Evolutionary conservation across 2,888 invertebrate genomes (phyloP).

Genomic region (Eurytoma californica): DNA sequence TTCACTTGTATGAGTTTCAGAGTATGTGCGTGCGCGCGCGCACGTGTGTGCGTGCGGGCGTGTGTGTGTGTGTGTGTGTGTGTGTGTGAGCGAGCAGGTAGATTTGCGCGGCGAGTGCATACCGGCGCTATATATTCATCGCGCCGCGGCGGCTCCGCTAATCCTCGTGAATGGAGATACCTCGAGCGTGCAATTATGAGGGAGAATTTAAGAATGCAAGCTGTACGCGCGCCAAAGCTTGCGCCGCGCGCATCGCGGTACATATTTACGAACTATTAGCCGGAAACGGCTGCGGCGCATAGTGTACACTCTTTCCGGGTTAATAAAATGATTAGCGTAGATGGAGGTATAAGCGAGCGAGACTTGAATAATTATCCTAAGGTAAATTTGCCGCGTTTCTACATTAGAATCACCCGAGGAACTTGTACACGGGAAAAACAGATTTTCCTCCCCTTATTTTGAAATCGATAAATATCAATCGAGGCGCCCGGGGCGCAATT

Average conservation of each 20-base stretch:
- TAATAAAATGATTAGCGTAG: slow-evolving; percentile 29
- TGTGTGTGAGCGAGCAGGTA: too few relatives aligned
- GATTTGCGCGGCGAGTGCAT: too few relatives aligned
- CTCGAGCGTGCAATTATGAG: slow-evolving; percentile 44
- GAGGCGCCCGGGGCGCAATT: too few relatives aligned
- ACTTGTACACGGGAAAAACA: too few relatives aligned
- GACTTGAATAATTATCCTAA: not conserved
- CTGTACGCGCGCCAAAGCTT: not conserved
- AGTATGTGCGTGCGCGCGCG: too few relatives aligned
- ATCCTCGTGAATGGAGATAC: slow-evolving; percentile 43
- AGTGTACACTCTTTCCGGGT: slow-evolving; percentile 23
- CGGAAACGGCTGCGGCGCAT: not conserved
- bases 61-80: too few relatives aligned
- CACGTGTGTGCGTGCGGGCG: too few relatives aligned
- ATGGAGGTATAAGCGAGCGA: not conserved
- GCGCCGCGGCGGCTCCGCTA: slow-evolving; percentile 14
- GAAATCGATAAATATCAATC: too few relatives aligned
- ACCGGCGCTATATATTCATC: slow-evolving; percentile 12
- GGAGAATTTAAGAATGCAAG: slow-evolving; percentile 35
- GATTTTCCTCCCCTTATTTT: too few relatives aligned
- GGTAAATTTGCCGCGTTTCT: not conserved
- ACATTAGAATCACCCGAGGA: too few relatives aligned
- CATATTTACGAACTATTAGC: slow-evolving; percentile 39
- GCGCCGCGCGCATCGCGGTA: not conserved
- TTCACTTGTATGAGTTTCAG: too few relatives aligned